Evolutionary conservation across 2,888 invertebrate genomes (phyloP), one percentile per base, ranked within the genome.

Genomic region (Pherbina coryleti): DNA sequence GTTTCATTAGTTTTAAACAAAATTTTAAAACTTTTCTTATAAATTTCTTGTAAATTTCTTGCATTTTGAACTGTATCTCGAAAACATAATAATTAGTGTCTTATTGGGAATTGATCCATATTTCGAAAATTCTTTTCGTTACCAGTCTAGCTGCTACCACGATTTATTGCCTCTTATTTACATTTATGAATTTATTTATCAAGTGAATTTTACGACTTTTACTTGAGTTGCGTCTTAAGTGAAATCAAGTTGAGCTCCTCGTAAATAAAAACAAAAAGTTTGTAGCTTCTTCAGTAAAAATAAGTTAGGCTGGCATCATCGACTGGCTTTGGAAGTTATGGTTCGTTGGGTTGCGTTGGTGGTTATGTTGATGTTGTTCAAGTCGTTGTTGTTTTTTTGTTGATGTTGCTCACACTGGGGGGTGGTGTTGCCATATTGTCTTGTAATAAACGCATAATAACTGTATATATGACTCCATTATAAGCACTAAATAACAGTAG

Each of bases 361-460:
- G 51, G 22, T 53, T 25, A 14, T 7, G 51, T 49, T 53, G 64
- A 37, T 25, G 69, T 69, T 51, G 69, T 51, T 25, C 3, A 5
- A 9, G 69, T 9, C 5, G 28, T 22, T 69, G 17, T 9, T 19
- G 17, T 67, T 67, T 5, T n/a, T 22, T n/a, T 57, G 57, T 22
- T 34, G 57, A 57, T 49, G 49, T 17, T 28, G 34, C 19, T 25
- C 17, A 62, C 28, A 37, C 14, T 37, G 60, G 67, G 17, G 22
- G 51, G 17, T 19, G 62, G 37, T 49, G 69, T 66, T 71, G 76
- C 34, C 86, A 86, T 83, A 83, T 83, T 85, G 86, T 77, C 55
- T 5, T 66, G 80, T 79, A 77, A 84, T 84, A 83, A 84, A 83
- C 85, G 82, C 81, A 79, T 84, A 82, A 82, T 79, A 83, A 83